phyloP scores from a whole-genome alignment of 2,113 vertebrate species.

The Chlorocebus sabaeus region DNA sequence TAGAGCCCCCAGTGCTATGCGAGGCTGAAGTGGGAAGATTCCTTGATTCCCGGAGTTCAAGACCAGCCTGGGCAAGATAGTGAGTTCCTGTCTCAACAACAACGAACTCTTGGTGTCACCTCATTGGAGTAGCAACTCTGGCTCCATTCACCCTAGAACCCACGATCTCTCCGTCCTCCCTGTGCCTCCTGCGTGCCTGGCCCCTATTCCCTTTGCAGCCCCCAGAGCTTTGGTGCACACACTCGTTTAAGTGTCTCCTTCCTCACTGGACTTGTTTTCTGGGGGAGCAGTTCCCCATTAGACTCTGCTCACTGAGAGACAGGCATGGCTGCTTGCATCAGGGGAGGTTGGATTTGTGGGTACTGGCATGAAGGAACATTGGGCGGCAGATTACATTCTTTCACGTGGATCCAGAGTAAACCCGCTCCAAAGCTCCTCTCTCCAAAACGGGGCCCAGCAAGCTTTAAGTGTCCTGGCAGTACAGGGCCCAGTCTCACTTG shows the following conservation, averaged over 20 bases:
- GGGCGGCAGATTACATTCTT: background rate
- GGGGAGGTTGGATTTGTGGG: background rate
- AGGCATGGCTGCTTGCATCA: fast-evolving
- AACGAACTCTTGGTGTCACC: too few species aligned
- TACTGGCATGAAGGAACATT: background rate
- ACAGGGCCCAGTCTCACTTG: background rate
- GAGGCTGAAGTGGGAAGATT: too few species aligned
- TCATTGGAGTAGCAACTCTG: background rate
- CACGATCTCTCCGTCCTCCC: fast-evolving
- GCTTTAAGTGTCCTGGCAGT: background rate
- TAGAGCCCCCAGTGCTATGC: too few species aligned
- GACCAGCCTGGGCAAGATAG: too few species aligned
- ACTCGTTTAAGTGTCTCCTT: too few species aligned
- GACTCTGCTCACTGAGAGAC: fast-evolving
- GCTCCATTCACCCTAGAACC: background rate
- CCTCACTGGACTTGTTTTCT: background rate
- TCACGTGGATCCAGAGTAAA: background rate
- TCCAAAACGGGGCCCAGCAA: too few species aligned
- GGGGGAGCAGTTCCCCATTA: background rate
- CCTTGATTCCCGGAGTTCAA: too few species aligned
- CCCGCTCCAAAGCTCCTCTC: background rate
- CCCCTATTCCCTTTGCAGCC: fast-evolving
- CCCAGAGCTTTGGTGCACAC: fast-evolving
- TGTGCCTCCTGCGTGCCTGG: fast-evolving
- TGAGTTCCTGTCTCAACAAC: too few species aligned